Percentiles rank a stretch among this genome's conserved stretches.
Conservation (phyloP, 1,140 invertebrate species). For the Geopemphigus sp. region DNA sequence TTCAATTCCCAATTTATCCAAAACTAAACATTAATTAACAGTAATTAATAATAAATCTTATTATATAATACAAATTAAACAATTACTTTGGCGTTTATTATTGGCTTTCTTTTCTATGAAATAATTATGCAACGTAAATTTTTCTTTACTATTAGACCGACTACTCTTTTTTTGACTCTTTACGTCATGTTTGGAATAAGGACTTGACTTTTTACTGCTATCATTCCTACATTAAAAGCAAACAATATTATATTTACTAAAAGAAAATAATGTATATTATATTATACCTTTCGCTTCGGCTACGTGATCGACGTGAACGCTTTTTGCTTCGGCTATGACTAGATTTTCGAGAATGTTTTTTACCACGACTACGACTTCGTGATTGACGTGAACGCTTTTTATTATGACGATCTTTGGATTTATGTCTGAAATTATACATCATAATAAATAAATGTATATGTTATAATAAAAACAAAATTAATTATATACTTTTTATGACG, state of each 20-base stretch:
- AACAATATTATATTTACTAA: background rate
- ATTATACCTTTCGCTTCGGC: slow-evolving; percentile 18
- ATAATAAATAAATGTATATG: background rate
- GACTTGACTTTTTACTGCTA: slow-evolving; percentile 10
- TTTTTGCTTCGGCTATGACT: slow-evolving; percentile 34
- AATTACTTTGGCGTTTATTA: slow-evolving; percentile 44
- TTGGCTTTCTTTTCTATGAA: slow-evolving; percentile 41
- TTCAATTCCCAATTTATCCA: slow-evolving; percentile 54
- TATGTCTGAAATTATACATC: slow-evolving; percentile 17
- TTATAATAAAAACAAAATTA: background rate
- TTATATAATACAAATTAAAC: background rate
- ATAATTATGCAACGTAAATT: slow-evolving; percentile 40
- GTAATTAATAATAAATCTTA: background rate
- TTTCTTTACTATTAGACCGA: slow-evolving; percentile 39
- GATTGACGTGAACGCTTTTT: slow-evolving; percentile 34
- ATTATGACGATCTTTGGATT: slow-evolving; percentile 25
- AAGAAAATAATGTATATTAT: background rate
- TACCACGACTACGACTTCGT: slow-evolving; percentile 30
- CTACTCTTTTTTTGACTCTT: slow-evolving; percentile 27
- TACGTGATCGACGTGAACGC: slow-evolving; percentile 10
- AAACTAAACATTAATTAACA: slow-evolving; percentile 50
- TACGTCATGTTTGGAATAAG: slow-evolving; percentile 14
- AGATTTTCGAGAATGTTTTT: slow-evolving; percentile 34
- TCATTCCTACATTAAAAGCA: background rate
- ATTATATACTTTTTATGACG: slow-evolving; percentile 51